Evolutionary conservation across 2,113 vertebrate species (phyloP).

Genomic region (Pseudorectes ferrugineus): DNA sequence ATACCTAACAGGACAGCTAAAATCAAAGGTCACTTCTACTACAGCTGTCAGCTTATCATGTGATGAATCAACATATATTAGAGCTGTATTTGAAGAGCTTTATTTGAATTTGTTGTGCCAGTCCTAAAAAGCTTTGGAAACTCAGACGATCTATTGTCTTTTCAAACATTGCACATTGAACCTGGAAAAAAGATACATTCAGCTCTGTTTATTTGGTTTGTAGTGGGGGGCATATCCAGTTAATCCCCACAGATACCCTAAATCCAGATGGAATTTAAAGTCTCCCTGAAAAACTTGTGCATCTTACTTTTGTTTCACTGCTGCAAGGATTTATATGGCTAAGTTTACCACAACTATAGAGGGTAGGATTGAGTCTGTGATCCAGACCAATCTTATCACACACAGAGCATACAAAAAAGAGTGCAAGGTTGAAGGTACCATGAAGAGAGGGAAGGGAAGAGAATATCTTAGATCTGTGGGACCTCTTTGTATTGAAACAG

Average conservation of each 20-base stretch:
- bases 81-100: neutral
- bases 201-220: neutral
- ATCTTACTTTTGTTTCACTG: neutral
- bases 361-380: neutral
- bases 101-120: neutral
- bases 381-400: neutral
- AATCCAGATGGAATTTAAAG: neutral
- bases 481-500: neutral
- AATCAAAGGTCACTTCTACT: neutral
- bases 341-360: neutral
- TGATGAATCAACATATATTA: neutral
- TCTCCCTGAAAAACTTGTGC: neutral
- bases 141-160: neutral
- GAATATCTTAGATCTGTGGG: neutral
- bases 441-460: neutral
- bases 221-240: neutral
- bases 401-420: neutral
- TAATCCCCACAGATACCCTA: neutral
- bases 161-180: neutral
- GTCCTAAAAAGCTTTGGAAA: neutral
- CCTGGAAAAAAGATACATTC: neutral
- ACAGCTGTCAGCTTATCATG: neutral
- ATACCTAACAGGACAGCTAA: neutral
- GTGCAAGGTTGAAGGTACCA: neutral
- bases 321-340: neutral